Conservation (phyloP, 1,140 invertebrate genomes). For the Apocrypta bakeri region DNA sequence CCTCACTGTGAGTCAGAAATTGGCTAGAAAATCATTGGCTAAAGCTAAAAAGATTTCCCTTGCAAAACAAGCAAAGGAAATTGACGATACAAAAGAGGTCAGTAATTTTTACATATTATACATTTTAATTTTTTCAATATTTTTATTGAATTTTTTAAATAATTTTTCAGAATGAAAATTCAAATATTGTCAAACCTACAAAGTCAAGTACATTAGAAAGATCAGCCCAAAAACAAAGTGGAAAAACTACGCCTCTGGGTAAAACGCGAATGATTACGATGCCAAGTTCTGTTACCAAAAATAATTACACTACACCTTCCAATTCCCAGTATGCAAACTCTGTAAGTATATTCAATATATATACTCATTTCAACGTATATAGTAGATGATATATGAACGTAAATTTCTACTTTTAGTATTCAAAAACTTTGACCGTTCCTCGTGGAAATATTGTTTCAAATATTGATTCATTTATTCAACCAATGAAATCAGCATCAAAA, state of each 20-base stretch:
- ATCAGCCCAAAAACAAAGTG: constrained; percentile 47
- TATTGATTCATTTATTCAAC: constrained; percentile 65
- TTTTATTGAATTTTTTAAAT: constrained; percentile 6
- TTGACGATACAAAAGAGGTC: constrained; percentile 66
- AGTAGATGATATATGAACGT: not conserved
- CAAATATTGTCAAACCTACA: not conserved
- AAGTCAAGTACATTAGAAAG: constrained; percentile 52
- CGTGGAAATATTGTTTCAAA: constrained; percentile 62
- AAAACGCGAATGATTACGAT: constrained; percentile 61
- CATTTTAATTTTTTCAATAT: constrained; percentile 27
- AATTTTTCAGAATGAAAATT: constrained; percentile 44
- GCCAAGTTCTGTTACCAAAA: constrained; percentile 62
- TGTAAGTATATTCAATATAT: constrained; percentile 49
- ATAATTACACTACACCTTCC: constrained; percentile 59
- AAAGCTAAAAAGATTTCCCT: constrained; percentile 67
- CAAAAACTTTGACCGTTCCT: constrained; percentile 61
- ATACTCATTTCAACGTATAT: constrained; percentile 22
- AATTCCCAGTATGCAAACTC: constrained; percentile 53
- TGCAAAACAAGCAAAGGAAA: constrained; percentile 59
- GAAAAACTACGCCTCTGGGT: constrained; percentile 64
- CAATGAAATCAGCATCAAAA: constrained; percentile 59
- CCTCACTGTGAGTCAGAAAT: constrained; percentile 56
- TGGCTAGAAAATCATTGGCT: constrained; percentile 66
- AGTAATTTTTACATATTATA: constrained; percentile 38
- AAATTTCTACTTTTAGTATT: constrained; percentile 54